A percentile compares a stretch with the other conserved stretches of the same genome.
phyloP scores from a whole-genome alignment of 2,888 invertebrate genomes.

The Panorpa germanica region DNA sequence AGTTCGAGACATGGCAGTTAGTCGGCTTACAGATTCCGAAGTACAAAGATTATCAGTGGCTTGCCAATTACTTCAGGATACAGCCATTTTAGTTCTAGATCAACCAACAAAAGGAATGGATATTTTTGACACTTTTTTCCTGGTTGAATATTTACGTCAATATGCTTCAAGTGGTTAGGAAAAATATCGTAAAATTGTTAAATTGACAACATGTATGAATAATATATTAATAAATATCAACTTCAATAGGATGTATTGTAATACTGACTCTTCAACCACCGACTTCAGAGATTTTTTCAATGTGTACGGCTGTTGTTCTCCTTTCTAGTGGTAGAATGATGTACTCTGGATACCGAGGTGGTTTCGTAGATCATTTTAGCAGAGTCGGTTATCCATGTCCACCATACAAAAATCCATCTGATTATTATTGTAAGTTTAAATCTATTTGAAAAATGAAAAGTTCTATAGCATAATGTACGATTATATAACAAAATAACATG shows the following conservation, averaged over 20 bases:
- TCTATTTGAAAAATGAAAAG: constrained; percentile 2
- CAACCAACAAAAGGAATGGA: constrained; percentile 81
- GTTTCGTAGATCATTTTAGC: constrained; percentile 33
- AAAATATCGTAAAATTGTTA: too few species aligned
- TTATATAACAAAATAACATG: background rate
- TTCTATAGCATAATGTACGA: background rate
- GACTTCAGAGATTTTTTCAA: constrained; percentile 87
- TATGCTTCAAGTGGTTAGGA: constrained; percentile 64
- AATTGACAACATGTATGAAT: background rate
- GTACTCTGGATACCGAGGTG: constrained; percentile 75
- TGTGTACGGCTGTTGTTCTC: constrained; percentile 52
- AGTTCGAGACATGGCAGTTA: constrained; percentile 71
- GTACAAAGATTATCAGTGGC: constrained; percentile 74
- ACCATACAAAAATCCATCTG: constrained; percentile 89
- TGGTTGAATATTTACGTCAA: constrained; percentile 83
- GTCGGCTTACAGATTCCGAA: constrained; percentile 74
- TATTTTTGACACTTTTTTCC: constrained; percentile 88
- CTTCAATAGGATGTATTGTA: constrained; percentile 48
- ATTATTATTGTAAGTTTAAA: constrained; percentile 68
- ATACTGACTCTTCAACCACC: constrained; percentile 86
- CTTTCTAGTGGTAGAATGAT: constrained; percentile 81
- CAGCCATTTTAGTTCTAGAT: constrained; percentile 72
- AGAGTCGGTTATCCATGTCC: constrained; percentile 83
- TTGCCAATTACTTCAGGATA: constrained; percentile 70
- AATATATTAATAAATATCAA: background rate